Evolutionary conservation across 2,797 vertebrate genomes (phyloP), one percentile per base, ranked within the genome.

Genomic region (Myotis pilosus): DNA sequence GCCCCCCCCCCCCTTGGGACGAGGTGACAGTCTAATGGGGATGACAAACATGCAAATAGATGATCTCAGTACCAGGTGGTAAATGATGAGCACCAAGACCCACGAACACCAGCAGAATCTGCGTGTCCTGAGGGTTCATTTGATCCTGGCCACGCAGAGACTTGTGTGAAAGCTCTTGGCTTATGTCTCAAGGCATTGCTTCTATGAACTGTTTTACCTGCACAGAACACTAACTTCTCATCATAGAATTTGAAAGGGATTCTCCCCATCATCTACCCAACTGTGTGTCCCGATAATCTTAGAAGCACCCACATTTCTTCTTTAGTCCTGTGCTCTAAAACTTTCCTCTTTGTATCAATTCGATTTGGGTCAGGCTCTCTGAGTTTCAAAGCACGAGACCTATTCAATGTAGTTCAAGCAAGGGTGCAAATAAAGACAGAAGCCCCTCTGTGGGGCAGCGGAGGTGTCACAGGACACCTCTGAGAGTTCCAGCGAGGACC

Each of bases 91-190:
- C 30, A 16, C 47, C 16, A 0, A 51, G 75, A 28, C 41, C 80
- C 51, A 0, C 0, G 0, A 3, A 80, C 66, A 0, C 51, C 71
- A 44, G n/a, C 8, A 5, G 57, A 6, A 9, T 3, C 2, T 0
- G 1, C 1, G 2, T 1, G 7, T 2, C 2, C 57, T 17, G 28
- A 51, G 30, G 5, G 0, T 2, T n/a, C 36, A 2, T 16, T 25
- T 15, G n/a, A 3, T 44, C 38, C 60, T 13, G 1, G n/a, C 17
- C 6, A 1, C 60, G 33, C 20, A 28, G 88, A 11, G 76, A 17
- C 12, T 13, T 3, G 15, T 36, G 66, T 68, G 66, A 4, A 71
- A 47, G 44, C 28, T 6, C 55, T 49, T 51, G 66, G 38, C 66
- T 33, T 47, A 55, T 15, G 53, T 71, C 38, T 71, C 57, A 19